Conservation (phyloP, 2,797 vertebrate genomes). For the Dallia pectoralis region DNA sequence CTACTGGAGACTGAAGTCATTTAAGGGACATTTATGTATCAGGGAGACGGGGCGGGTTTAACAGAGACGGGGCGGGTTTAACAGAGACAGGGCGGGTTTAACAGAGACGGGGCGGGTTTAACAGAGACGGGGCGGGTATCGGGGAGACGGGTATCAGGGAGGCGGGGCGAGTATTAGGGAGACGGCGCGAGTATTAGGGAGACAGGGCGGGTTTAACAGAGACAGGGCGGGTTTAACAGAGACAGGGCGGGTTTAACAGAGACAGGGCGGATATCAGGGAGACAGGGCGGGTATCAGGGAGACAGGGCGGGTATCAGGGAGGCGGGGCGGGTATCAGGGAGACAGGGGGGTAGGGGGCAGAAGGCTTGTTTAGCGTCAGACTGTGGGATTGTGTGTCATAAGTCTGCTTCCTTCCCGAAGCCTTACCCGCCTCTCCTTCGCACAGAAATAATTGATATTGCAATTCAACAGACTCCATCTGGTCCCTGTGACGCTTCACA, state of each 20-base stretch:
- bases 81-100: too few species aligned
- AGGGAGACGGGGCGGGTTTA: too few species aligned
- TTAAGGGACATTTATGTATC: not conserved
- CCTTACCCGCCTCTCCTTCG: not conserved
- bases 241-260: too few species aligned
- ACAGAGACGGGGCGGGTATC: too few species aligned
- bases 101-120: too few species aligned
- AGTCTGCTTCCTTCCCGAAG: not conserved
- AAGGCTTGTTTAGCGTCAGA: conserved; percentile 6
- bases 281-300: not conserved
- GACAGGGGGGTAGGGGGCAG: not conserved
- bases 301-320: not conserved
- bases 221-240: too few species aligned
- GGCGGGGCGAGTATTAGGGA: too few species aligned
- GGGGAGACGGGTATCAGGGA: too few species aligned
- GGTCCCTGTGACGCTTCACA: conserved; percentile 20
- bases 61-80: too few species aligned
- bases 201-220: too few species aligned
- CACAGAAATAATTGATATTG: conserved; percentile 35
- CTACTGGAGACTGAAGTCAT: conserved; percentile 28
- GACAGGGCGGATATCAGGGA: too few species aligned
- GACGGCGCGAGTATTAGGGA: too few species aligned
- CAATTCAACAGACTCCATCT: conserved; percentile 25
- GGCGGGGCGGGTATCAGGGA: not conserved
- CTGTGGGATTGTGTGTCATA: conserved; percentile 9